These are phyloP conservation scores for Haliclona indistincta DNA, from an alignment of 37 sponge, comb jelly and placozoan genomes.

Conservation along the genomic window DNA sequence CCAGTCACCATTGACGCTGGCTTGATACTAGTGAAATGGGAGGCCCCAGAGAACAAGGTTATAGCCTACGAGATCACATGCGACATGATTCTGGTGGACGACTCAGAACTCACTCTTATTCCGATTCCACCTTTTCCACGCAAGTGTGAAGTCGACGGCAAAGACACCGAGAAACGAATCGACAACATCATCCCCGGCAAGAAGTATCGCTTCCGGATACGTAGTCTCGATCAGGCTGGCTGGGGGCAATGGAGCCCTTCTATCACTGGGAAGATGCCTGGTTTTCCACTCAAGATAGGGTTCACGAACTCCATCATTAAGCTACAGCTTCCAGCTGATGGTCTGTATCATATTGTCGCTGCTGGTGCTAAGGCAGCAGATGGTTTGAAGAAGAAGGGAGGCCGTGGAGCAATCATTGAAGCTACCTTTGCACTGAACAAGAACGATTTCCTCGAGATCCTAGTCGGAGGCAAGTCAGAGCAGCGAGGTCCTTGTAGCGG, in stretches of 20 bases:
- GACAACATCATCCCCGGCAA: conserved; percentile 43
- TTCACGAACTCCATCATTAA: conserved; percentile 64
- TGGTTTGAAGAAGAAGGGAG: conserved; percentile 59
- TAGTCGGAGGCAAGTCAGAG: conserved; percentile 78
- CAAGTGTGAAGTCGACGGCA: background rate
- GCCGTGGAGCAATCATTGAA: conserved; percentile 65
- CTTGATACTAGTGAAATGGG: conserved; percentile 46
- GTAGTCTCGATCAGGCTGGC: conserved; percentile 56
- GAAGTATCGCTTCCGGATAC: conserved; percentile 62
- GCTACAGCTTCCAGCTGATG: conserved; percentile 34
- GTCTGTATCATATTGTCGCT: conserved; percentile 51
- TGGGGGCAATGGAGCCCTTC: conserved; percentile 68
- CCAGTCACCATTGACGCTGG: conserved; percentile 11
- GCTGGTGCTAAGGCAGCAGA: conserved; percentile 74
- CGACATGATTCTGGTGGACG: conserved; percentile 23
- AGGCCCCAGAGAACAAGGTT: conserved; percentile 3
- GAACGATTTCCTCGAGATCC: conserved; percentile 60
- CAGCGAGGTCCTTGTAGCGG: conserved; percentile 53
- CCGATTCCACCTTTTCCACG: conserved; percentile 4
- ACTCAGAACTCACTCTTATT: background rate
- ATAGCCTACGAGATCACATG: conserved; percentile 44
- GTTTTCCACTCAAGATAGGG: conserved; percentile 56
- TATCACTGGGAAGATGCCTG: conserved; percentile 19
- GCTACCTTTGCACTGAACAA: conserved; percentile 63
- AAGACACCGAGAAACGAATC: conserved; percentile 12